A percentile compares a stretch with the other conserved stretches of the same genome.
Conservation (phyloP, 2,797 vertebrate species). For the Clarias laeviceps region DNA sequence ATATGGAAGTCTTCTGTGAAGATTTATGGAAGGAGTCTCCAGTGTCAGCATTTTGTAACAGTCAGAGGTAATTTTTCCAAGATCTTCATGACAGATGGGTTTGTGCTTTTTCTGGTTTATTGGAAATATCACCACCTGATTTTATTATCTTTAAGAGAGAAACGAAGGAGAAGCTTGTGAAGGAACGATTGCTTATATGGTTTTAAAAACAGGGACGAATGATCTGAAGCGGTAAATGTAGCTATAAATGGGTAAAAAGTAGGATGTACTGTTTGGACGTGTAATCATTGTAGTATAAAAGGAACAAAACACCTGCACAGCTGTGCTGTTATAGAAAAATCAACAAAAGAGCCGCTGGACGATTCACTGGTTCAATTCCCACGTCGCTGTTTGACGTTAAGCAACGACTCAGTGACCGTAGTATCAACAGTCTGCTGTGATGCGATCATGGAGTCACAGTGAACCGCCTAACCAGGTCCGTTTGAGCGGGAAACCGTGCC, state of each 20-base stretch:
- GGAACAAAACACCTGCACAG: neutral
- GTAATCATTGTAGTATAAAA: neutral
- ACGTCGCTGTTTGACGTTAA: conserved; percentile 45
- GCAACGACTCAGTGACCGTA: conserved; percentile 67
- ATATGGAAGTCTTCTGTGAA: neutral
- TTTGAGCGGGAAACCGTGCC: conserved; percentile 83
- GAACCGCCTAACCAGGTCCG: conserved; percentile 68
- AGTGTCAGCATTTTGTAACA: neutral
- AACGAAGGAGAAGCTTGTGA: neutral
- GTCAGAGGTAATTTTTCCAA: neutral
- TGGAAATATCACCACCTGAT: neutral
- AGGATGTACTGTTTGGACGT: neutral
- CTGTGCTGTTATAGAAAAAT: neutral
- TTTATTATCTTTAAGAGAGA: neutral
- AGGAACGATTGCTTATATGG: neutral
- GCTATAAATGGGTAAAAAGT: neutral
- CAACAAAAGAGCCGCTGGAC: conserved; percentile 21
- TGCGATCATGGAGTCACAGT: conserved; percentile 67
- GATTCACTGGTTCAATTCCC: neutral
- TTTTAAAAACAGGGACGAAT: no score
- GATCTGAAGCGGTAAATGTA: neutral
- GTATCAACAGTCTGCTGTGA: conserved; percentile 64
- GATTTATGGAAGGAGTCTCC: neutral
- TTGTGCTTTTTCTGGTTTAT: neutral
- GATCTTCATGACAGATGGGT: neutral